Percentiles rank a stretch among this genome's conserved stretches.
Evolutionary conservation across 1,140 invertebrate species (phyloP).

Genomic region (Mya arenaria): DNA sequence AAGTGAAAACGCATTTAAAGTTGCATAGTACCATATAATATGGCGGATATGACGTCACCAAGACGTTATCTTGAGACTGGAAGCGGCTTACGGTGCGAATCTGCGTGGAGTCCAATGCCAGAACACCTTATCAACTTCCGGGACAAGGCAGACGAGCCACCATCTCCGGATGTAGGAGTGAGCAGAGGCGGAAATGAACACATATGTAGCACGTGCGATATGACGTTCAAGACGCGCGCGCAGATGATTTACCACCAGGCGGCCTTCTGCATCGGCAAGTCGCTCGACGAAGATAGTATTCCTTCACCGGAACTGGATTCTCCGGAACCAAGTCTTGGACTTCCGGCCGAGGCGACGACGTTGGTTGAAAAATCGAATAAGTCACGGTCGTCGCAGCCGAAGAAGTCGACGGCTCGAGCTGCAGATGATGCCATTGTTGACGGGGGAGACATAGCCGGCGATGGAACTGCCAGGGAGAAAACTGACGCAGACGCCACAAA

Average conservation of each 20-base stretch:
- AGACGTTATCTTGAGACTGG: background rate
- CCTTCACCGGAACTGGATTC: background rate
- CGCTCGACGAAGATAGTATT: conserved; percentile 1
- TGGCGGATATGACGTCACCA: background rate
- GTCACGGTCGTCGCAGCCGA: background rate
- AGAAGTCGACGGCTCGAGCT: background rate
- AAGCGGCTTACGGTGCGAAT: background rate
- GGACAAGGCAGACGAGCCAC: background rate
- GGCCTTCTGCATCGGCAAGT: conserved; percentile 13
- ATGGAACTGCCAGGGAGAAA: background rate
- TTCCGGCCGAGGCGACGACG: background rate
- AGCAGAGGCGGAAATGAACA: background rate
- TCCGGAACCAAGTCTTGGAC: no score
- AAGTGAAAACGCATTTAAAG: no score
- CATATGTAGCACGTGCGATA: conserved; percentile 1
- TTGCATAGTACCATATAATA: no score
- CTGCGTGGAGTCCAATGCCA: conserved; percentile 36
- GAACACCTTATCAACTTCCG: conserved; percentile 16
- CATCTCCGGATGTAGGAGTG: background rate
- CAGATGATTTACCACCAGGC: conserved; percentile 20
- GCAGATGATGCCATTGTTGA: background rate
- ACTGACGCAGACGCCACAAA: background rate
- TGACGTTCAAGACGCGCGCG: conserved; percentile 28
- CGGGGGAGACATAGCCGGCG: background rate
- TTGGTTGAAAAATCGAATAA: background rate